Evolutionary conservation across 2,888 invertebrate species (phyloP).

Genomic region (Cartodere bifasciata): DNA sequence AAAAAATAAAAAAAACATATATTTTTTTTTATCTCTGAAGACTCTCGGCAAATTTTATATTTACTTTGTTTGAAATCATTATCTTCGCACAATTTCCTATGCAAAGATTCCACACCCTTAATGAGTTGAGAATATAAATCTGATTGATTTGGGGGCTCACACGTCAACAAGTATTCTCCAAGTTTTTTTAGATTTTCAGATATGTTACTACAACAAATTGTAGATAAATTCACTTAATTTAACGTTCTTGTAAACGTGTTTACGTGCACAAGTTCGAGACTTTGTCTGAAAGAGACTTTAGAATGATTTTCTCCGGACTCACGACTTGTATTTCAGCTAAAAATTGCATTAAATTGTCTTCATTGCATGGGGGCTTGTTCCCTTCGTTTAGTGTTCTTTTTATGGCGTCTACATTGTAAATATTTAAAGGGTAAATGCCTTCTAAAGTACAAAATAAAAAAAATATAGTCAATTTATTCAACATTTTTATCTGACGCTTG

Average conservation of each 20-base stretch:
- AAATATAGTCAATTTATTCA: too few relatives aligned
- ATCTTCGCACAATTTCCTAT: slow-evolving; percentile 32
- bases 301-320: slow-evolving; percentile 41
- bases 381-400: too few relatives aligned
- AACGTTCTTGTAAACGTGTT: slow-evolving; percentile 2
- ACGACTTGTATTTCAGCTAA: slow-evolving; percentile 39
- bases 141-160: slow-evolving; percentile 29
- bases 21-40: slow-evolving; percentile 1
- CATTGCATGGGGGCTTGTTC: too few relatives aligned
- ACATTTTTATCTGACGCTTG: too few relatives aligned
- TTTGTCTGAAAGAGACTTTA: slow-evolving; percentile 33
- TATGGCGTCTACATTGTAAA: too few relatives aligned
- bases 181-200: slow-evolving; percentile 30
- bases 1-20: slow-evolving; percentile 3
- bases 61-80: slow-evolving; percentile 17
- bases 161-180: slow-evolving; percentile 30
- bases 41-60: slow-evolving; percentile 12
- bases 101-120: slow-evolving; percentile 33
- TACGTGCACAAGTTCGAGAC: slow-evolving; percentile 31
- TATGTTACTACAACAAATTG: slow-evolving; percentile 23
- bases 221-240: not conserved
- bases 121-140: slow-evolving; percentile 38
- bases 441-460: too few relatives aligned
- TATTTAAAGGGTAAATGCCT: too few relatives aligned
- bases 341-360: slow-evolving; percentile 36